Conservation (phyloP, 2,797 vertebrate species). For the Pangasius djambal region DNA sequence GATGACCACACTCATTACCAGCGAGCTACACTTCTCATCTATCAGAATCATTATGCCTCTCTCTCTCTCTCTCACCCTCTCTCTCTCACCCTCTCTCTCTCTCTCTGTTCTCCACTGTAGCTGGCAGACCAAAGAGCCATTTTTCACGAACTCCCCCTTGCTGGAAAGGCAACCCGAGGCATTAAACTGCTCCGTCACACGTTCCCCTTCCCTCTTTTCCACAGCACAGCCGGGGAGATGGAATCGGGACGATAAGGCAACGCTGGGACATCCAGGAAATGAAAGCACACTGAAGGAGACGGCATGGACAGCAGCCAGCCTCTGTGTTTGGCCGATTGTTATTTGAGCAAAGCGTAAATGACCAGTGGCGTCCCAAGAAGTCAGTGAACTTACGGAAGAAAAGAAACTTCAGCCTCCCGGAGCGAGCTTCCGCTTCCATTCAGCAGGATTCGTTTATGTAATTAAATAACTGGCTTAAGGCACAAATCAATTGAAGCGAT, state of each 20-base stretch:
- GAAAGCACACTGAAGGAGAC: slow-evolving; percentile 28
- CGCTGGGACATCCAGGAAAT: slow-evolving; percentile 38
- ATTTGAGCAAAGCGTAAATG: slow-evolving; percentile 44
- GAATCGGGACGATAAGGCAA: slow-evolving; percentile 42
- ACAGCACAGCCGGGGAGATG: slow-evolving; percentile 61
- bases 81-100: background rate
- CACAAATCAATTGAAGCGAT: background rate
- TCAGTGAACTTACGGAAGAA: slow-evolving; percentile 27
- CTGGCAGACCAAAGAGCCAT: slow-evolving; percentile 55
- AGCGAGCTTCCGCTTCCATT: slow-evolving; percentile 34
- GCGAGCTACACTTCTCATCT: background rate
- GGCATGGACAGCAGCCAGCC: slow-evolving; percentile 28
- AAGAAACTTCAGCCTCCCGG: slow-evolving; percentile 44
- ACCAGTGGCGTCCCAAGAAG: slow-evolving; percentile 31
- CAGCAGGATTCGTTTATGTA: slow-evolving; percentile 22
- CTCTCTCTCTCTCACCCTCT: slow-evolving; percentile 4
- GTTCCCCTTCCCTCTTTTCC: slow-evolving; percentile 47
- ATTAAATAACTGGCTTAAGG: slow-evolving; percentile 25
- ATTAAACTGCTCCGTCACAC: slow-evolving; percentile 63
- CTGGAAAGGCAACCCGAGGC: slow-evolving; percentile 60
- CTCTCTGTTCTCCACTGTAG: background rate
- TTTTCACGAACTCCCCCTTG: slow-evolving; percentile 48
- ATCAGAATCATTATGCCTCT: background rate
- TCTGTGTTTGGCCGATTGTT: slow-evolving; percentile 34
- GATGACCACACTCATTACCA: background rate